Conservation (phyloP, 2,113 vertebrate species). For the Theropithecus gelada region DNA sequence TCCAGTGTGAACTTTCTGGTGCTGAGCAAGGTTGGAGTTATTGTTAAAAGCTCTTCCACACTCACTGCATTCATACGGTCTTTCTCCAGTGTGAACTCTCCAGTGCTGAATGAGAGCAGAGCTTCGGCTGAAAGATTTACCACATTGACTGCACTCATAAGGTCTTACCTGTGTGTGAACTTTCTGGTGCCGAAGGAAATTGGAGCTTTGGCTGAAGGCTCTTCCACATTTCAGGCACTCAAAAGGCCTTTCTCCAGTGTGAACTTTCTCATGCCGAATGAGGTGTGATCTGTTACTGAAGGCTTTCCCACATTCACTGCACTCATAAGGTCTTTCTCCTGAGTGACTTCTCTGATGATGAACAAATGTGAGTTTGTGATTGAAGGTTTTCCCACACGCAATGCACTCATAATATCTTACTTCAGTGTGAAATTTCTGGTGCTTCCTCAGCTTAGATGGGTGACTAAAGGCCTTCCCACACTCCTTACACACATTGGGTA, state of each 20-base stretch:
- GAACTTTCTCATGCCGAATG: conserved; percentile 10
- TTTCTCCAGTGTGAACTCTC: conserved; percentile 31
- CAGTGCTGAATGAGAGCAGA: conserved; percentile 40
- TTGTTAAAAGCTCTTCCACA: conserved; percentile 45
- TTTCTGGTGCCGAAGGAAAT: conserved; percentile 28
- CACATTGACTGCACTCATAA: conserved; percentile 7
- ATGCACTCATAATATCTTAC: not conserved
- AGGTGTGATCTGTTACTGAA: conserved; percentile 42
- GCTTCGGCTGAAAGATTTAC: conserved; percentile 31
- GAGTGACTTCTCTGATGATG: conserved; percentile 30
- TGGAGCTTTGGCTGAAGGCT: conserved; percentile 47
- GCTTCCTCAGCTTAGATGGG: not conserved
- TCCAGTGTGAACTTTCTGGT: conserved; percentile 40
- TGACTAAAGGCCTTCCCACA: not conserved
- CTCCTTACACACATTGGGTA: not conserved
- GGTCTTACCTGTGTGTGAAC: conserved; percentile 34
- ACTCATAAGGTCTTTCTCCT: conserved; percentile 7
- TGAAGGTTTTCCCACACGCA: not conserved
- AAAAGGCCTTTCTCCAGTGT: conserved; percentile 52
- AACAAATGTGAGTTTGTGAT: not conserved
- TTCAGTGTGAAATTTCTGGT: conserved; percentile 5
- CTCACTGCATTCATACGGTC: not conserved
- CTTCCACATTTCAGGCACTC: conserved; percentile 39
- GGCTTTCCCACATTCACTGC: conserved; percentile 4
- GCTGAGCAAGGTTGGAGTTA: conserved; percentile 10